These are phyloP conservation scores for Gambusia yucatana DNA, from an alignment of 2,797 vertebrate species.

Conservation along the genomic window DNA sequence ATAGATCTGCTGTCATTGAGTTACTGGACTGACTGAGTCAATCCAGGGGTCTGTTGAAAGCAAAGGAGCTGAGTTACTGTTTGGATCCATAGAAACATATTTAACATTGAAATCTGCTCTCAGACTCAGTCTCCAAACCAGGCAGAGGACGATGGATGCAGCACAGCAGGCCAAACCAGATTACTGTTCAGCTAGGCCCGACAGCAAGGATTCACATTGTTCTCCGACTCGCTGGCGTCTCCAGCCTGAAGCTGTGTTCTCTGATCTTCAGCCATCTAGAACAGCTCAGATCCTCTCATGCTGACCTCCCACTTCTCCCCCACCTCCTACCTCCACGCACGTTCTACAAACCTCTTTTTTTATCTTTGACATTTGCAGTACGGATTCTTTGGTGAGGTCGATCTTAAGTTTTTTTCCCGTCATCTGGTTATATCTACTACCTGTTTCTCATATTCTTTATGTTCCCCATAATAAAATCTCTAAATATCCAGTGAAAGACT, in stretches of 20 bases:
- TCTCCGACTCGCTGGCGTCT: neutral
- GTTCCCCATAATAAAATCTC: neutral
- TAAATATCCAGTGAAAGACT: neutral
- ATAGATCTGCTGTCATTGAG: neutral
- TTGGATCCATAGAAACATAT: neutral
- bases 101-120: neutral
- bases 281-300: neutral
- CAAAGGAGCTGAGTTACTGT: neutral
- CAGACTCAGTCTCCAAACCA: neutral
- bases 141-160: neutral
- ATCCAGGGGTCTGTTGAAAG: neutral
- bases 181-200: neutral
- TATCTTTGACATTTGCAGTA: neutral
- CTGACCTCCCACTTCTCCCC: slow-evolving; percentile 5
- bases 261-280: slow-evolving; percentile 1
- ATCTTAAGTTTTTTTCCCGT: neutral
- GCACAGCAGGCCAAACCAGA: neutral
- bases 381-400: neutral
- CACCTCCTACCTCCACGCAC: neutral
- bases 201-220: neutral
- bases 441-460: neutral
- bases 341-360: neutral
- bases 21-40: neutral
- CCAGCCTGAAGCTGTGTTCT: neutral
- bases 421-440: neutral